A percentile compares a stretch with the other conserved stretches of the same genome.
phyloP scores from a whole-genome alignment of 2,888 invertebrate species.

The Proisotoma minuta region DNA sequence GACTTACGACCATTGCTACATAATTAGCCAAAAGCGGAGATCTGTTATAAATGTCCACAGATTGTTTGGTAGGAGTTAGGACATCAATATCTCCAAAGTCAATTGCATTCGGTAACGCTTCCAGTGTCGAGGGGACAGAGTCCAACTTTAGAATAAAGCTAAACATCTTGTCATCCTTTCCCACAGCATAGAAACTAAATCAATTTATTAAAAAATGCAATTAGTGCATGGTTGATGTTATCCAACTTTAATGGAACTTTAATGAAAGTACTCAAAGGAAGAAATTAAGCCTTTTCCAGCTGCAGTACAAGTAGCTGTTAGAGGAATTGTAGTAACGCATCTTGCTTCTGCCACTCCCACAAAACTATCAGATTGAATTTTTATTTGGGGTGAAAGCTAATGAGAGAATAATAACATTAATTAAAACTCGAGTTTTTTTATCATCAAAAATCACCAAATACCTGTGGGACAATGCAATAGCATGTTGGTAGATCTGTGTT shows the following conservation, averaged over 20 bases:
- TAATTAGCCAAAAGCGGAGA: slow-evolving; percentile 27
- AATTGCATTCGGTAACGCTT: slow-evolving; percentile 17
- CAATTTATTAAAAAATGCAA: too few species aligned
- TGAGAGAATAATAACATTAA: not conserved
- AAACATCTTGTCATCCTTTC: slow-evolving; percentile 12
- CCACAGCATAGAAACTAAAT: slow-evolving; percentile 23
- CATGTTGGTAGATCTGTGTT: slow-evolving; percentile 17
- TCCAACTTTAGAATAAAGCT: slow-evolving; percentile 12
- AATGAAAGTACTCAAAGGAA: slow-evolving; percentile 20
- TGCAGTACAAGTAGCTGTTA: slow-evolving; percentile 7
- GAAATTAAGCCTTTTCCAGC: slow-evolving; percentile 14
- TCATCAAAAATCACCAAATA: not conserved
- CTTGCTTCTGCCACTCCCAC: slow-evolving; percentile 25
- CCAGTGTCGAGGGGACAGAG: slow-evolving; percentile 18
- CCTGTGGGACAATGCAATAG: slow-evolving; percentile 27
- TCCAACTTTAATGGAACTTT: too few species aligned
- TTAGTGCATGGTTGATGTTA: too few species aligned
- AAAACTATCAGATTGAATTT: slow-evolving; percentile 22
- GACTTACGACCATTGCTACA: slow-evolving; percentile 16
- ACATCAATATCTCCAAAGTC: slow-evolving; percentile 29
- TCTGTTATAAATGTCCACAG: slow-evolving; percentile 24
- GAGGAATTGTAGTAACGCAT: slow-evolving; percentile 21
- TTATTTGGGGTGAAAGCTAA: slow-evolving; percentile 9
- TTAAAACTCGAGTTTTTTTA: not conserved
- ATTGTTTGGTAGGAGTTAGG: slow-evolving; percentile 2